A percentile compares a stretch with the other conserved stretches of the same genome.
Conservation (phyloP, 2,113 vertebrate species). For the Holacanthus passer region DNA sequence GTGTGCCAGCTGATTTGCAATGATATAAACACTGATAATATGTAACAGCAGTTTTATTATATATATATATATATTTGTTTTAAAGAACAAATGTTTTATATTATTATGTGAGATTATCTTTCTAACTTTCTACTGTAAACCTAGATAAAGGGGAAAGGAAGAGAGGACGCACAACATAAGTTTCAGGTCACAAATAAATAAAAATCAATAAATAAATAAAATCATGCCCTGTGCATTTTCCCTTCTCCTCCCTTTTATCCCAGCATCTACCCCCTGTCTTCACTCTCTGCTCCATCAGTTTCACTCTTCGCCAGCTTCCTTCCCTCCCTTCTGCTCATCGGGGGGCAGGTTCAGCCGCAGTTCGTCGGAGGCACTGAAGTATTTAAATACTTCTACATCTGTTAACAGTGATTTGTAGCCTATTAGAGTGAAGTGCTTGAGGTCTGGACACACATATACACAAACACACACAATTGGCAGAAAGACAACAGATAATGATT, state of each 20-base stretch:
- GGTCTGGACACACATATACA: conserved; percentile 37
- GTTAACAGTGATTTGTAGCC: conserved; percentile 57
- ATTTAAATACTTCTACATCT: conserved; percentile 50
- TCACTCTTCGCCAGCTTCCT: neutral
- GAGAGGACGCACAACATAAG: neutral
- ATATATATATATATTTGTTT: neutral
- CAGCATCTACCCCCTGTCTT: neutral
- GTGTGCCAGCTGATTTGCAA: neutral
- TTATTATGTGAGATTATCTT: neutral
- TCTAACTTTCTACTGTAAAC: neutral
- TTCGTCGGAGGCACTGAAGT: conserved; percentile 29
- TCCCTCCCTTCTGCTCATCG: neutral
- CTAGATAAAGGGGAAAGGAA: neutral
- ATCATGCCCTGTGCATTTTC: neutral
- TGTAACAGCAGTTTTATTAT: neutral
- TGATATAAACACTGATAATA: neutral
- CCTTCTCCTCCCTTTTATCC: neutral
- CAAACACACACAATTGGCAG: conserved; percentile 45
- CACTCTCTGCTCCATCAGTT: conserved; percentile 12
- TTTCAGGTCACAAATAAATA: conserved; percentile 8
- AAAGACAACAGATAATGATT: conserved; percentile 48
- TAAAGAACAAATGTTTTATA: neutral
- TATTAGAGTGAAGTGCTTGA: conserved; percentile 39
- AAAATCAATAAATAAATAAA: conserved; percentile 12
- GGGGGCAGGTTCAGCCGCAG: conserved; percentile 45